Evolutionary conservation across 2,113 vertebrate species (phyloP), one percentile per base, ranked within the genome.

Genomic region (Okapia johnstoni): DNA sequence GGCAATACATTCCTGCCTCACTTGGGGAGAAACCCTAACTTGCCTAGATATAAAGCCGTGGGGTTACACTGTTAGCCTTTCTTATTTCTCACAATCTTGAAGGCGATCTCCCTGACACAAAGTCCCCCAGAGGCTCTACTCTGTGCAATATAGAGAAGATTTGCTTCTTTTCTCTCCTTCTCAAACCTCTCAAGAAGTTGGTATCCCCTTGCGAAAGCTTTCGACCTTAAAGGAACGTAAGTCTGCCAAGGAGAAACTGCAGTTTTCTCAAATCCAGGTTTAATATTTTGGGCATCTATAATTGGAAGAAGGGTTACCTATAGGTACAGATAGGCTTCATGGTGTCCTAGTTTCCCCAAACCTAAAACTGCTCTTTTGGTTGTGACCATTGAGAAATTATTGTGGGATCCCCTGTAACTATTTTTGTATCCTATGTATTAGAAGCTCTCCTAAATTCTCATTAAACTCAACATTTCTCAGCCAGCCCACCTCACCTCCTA

Each of bases 61-160:
- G 77, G 28, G 9, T 33, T 80, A 50, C 28, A 50, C 9, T 80
- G 8, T 33, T 48, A 80, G 48, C 7, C 16, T 30, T 28, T 46
- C 40, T 80, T 80, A 80, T 80, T 80, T 52, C 5, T 52, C 48
- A 80, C 48, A 52, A 23, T 80, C 77, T 50, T 80, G 48, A 52
- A 52, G 77, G 10, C 11, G 48, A 52, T 81, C 6, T 21, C 5
- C 10, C 17, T 81, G 79, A 81, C 30, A 48, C 14, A 81, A 81
- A n/a, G 48, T 80, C 3, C 79, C 48, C 17, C 33, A n/a, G 79
- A 81, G 16, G 9, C 33, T 81, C 30, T 21, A 52, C 5, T 81
- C 33, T 81, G 17, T 80, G 48, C 48, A 81, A 23, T n/a, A 21
- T 33, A n/a, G 30, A 0, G 0, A 80, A 80, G 30, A n/a, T 52